These are phyloP conservation scores for Amiota mariae DNA, from an alignment of 2,888 invertebrate genomes.

Conservation along the genomic window DNA sequence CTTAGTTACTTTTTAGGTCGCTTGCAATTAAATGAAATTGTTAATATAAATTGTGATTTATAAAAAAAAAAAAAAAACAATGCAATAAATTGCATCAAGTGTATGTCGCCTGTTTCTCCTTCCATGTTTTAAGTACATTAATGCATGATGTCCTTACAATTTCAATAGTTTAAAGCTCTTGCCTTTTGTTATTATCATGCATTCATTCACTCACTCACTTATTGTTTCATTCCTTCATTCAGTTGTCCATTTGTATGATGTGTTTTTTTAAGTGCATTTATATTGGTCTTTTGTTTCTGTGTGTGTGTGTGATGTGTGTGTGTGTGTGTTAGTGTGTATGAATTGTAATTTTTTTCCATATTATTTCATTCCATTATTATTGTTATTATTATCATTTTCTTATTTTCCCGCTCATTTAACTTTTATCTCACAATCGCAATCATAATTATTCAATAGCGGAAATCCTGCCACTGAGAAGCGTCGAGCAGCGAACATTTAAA, in stretches of 20 bases:
- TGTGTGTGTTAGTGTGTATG: not conserved
- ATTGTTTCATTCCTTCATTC: not conserved
- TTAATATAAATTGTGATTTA: no score
- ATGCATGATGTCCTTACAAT: no score
- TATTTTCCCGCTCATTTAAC: constrained; percentile 71
- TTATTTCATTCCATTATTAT: constrained; percentile 19
- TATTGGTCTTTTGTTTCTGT: not conserved
- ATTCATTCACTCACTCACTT: not conserved
- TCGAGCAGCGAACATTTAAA: constrained; percentile 20
- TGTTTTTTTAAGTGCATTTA: constrained; percentile 8
- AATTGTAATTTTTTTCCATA: constrained; percentile 11
- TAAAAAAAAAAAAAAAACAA: no score
- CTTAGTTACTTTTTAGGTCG: no score
- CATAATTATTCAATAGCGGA: constrained; percentile 68
- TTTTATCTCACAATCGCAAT: constrained; percentile 64
- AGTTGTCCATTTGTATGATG: not conserved
- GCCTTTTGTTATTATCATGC: not conserved
- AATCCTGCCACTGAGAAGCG: constrained; percentile 45
- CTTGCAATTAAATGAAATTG: no score
- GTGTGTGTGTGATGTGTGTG: not conserved
- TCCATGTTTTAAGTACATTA: no score
- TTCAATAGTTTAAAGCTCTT: not conserved
- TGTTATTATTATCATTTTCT: constrained; percentile 56
- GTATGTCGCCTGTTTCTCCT: no score
- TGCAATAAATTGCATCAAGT: no score